Conservation (phyloP, 2,888 invertebrate species). For the Oscheius sp. region DNA sequence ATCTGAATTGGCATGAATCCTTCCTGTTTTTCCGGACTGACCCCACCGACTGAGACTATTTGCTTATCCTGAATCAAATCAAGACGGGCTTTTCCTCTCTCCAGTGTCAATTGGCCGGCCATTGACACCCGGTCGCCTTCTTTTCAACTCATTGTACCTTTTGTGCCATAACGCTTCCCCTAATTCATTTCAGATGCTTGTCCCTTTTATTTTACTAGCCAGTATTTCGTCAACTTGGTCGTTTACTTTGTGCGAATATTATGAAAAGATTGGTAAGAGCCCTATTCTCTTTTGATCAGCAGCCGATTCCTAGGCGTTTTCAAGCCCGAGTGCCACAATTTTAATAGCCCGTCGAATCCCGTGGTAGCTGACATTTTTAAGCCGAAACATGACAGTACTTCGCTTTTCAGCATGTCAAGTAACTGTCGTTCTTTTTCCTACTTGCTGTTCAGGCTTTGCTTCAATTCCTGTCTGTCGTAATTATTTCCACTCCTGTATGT, state of each 20-base stretch:
- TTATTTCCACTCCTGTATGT: slow-evolving; percentile 60
- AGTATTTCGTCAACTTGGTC: background rate
- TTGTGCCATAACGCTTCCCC: background rate
- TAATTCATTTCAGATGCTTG: slow-evolving; percentile 9
- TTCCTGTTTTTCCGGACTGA: slow-evolving; percentile 38
- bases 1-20: background rate
- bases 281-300: too few species aligned
- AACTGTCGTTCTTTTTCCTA: background rate
- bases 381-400: background rate
- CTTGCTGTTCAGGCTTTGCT: slow-evolving; percentile 13
- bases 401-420: slow-evolving; percentile 5
- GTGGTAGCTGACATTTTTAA: slow-evolving; percentile 7
- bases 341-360: slow-evolving; percentile 6
- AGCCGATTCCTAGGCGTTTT: slow-evolving; percentile 38
- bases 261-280: slow-evolving; percentile 45
- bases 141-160: background rate
- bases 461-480: slow-evolving; percentile 49
- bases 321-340: slow-evolving; percentile 48
- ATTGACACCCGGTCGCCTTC: slow-evolving; percentile 31
- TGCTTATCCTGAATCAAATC: slow-evolving; percentile 36
- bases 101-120: slow-evolving; percentile 33
- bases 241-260: slow-evolving; percentile 52
- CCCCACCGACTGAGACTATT: slow-evolving; percentile 15
- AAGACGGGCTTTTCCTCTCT: slow-evolving; percentile 37
- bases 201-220: background rate